Evolutionary conservation across 1,140 invertebrate genomes (phyloP).

Genomic region (Eubasilissa regina): DNA sequence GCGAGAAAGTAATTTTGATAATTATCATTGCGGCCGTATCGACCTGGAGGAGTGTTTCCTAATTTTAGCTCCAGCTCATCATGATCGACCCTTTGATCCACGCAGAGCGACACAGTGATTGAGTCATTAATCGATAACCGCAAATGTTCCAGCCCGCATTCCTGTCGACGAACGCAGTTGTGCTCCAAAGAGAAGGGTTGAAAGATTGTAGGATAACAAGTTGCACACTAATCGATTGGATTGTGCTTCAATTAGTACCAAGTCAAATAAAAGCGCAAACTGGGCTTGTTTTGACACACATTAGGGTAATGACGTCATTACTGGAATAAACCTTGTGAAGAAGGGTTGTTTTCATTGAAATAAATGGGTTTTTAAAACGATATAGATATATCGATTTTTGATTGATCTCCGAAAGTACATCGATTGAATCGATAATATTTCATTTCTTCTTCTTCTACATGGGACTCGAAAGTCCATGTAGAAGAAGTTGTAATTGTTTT

Average conservation of each 20-base stretch:
- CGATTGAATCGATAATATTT: no score
- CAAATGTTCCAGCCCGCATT: conserved; percentile 29
- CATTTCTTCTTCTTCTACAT: no score
- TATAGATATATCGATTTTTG: neutral
- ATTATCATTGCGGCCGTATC: no score
- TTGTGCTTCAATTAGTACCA: conserved; percentile 57
- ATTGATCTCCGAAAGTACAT: neutral
- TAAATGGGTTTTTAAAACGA: neutral
- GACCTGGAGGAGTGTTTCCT: no score
- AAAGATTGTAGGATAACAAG: conserved; percentile 48
- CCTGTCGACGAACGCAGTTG: neutral
- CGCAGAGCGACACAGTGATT: neutral
- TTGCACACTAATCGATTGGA: conserved; percentile 57
- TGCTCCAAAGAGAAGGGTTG: conserved; percentile 49
- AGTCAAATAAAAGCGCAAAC: conserved; percentile 46
- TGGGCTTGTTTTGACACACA: conserved; percentile 12
- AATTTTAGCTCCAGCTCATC: no score
- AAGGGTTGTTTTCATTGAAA: conserved; percentile 22
- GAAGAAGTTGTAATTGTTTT: no score
- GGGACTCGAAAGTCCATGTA: no score
- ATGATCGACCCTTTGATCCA: no score
- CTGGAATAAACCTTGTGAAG: neutral
- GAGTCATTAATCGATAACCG: neutral
- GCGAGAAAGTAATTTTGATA: no score
- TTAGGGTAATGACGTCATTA: conserved; percentile 30